Evolutionary conservation across 1,140 invertebrate species (phyloP).

Genomic region (Kradibia gibbosae): DNA sequence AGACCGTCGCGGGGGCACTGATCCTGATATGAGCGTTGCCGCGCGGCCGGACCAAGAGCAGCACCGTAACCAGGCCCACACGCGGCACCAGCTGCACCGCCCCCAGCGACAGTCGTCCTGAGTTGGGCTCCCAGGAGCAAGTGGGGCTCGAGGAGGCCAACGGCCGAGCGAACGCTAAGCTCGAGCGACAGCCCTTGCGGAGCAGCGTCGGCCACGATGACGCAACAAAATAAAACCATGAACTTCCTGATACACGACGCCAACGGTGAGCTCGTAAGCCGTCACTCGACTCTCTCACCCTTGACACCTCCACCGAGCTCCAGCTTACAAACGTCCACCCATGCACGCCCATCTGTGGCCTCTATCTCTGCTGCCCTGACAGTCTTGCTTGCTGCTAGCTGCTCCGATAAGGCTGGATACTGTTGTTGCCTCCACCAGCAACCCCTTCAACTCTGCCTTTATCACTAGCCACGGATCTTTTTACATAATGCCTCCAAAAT

Average conservation of each 20-base stretch:
- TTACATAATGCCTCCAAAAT: no score
- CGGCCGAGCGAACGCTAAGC: slow-evolving; percentile 67
- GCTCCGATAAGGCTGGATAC: no score
- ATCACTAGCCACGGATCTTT: no score
- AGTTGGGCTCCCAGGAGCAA: slow-evolving; percentile 72
- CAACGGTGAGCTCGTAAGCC: slow-evolving; percentile 73
- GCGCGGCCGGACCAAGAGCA: neutral
- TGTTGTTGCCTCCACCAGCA: no score
- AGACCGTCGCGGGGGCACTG: neutral
- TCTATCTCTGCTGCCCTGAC: no score
- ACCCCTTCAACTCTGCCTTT: no score
- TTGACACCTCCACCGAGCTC: neutral
- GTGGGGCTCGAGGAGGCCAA: slow-evolving; percentile 62
- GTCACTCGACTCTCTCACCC: neutral
- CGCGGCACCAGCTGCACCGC: slow-evolving; percentile 15
- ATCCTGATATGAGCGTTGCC: slow-evolving; percentile 23
- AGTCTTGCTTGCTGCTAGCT: no score
- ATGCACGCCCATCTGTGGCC: no score
- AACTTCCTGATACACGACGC: slow-evolving; percentile 79
- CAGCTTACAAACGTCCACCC: no score
- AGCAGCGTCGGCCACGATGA: slow-evolving; percentile 69
- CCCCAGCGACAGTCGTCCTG: neutral
- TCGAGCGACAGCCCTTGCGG: slow-evolving; percentile 55
- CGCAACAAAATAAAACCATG: slow-evolving; percentile 76
- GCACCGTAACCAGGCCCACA: neutral